These are phyloP conservation scores for Agrypnia vestita DNA, from an alignment of 1,140 invertebrate genomes.

Conservation along the genomic window DNA sequence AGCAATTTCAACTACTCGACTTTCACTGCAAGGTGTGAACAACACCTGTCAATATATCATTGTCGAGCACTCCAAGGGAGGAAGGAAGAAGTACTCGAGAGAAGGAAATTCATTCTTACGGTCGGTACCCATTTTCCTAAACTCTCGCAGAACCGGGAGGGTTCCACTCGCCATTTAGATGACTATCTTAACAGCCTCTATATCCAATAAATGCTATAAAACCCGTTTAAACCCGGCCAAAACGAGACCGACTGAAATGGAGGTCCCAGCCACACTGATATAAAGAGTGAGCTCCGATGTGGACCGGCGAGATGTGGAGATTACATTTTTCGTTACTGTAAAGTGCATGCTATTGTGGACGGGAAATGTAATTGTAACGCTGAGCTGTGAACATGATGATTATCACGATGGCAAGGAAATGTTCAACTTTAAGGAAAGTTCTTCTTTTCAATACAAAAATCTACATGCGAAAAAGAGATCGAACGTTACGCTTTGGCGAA, in stretches of 20 bases:
- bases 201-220: conserved; percentile 61
- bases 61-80: conserved; percentile 45
- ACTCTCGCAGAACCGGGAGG: conserved; percentile 38
- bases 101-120: conserved; percentile 60
- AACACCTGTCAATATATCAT: conserved; percentile 50
- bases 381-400: conserved; percentile 10
- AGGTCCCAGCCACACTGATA: conserved; percentile 13
- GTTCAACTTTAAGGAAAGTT: too few species aligned
- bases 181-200: conserved; percentile 59
- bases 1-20: too few species aligned
- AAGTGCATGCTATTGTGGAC: conserved; percentile 32
- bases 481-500: too few species aligned
- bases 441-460: background rate
- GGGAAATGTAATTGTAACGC: conserved; percentile 35
- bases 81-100: conserved; percentile 56
- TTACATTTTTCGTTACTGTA: conserved; percentile 37
- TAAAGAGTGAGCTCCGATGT: conserved; percentile 28
- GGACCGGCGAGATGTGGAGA: conserved; percentile 9
- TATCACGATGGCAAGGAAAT: background rate
- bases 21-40: conserved; percentile 20
- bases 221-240: conserved; percentile 56
- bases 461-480: background rate
- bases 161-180: conserved; percentile 58
- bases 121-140: conserved; percentile 48
- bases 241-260: conserved; percentile 55